Evolutionary conservation across 2,113 vertebrate genomes (phyloP), one percentile per base, ranked within the genome.

Genomic region (Taurulus bubalis): DNA sequence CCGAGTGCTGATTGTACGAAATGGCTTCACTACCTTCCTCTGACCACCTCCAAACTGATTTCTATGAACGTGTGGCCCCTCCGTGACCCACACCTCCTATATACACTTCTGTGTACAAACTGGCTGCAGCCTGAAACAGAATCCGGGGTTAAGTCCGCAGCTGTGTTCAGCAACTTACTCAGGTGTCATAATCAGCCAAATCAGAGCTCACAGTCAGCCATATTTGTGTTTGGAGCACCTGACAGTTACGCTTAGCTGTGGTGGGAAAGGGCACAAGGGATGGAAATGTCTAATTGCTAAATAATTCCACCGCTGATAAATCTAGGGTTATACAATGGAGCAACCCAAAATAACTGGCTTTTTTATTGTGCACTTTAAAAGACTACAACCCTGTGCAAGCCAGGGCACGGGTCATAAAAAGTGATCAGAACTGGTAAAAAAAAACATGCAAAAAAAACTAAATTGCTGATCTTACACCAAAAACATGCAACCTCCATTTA

Each of bases 1-100:
- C 77, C 20, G 85, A 89, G 85, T 89, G 87, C 92, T 90, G 92
- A 92, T 88, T 82, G 89, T 64, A 87, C 91, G 59, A 88, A 93
- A 93, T 40, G 71, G 74, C 75, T 86, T 75, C 71, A 56, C 45
- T 78, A 24, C 83, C 81, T 84, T 87, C 83, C 65, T 79, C 72
- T 55, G 83, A 79, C 62, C 28, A 89, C 84, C 84, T 84, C 47
- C 8, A 84, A 84, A 77, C 68, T 72, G 71, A 90, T 92, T 89
- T 92, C 80, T 90, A 90, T 81, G 87, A 94, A 90, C n/a, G 56
- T 47, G 79, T 80, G 82, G 62, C 80, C 79, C 53, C 86, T 75
- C 2, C 1, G 18, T 77, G 79, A 85, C 83, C 84, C 71, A 15
- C 78, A 34, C 32, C 77, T 16, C 80, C 73, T 75, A 42, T 66